A percentile compares a stretch with the other conserved stretches of the same genome.
Evolutionary conservation across 2,797 vertebrate genomes (phyloP).

Genomic region (Smutsia gigantea): DNA sequence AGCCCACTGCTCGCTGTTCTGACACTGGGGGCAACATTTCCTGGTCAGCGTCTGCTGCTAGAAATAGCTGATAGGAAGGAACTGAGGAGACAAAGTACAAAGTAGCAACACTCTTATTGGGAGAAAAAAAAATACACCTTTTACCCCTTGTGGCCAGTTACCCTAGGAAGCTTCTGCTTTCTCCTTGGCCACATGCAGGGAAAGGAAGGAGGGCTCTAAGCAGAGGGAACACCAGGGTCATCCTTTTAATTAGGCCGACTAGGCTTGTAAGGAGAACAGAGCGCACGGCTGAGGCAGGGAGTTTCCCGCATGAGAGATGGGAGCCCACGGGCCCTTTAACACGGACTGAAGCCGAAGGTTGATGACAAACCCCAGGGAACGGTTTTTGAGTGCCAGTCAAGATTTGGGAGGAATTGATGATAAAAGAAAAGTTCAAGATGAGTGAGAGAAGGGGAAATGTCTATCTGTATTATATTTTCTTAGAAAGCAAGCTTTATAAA

Average conservation of each 20-base stretch:
- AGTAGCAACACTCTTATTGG: conserved; percentile 47
- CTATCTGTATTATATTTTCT: background rate
- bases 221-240: conserved; percentile 17
- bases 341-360: background rate
- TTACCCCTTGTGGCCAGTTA: conserved; percentile 58
- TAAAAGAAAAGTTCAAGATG: background rate
- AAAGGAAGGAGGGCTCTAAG: conserved; percentile 2
- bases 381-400: background rate
- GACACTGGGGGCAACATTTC: background rate
- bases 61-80: conserved; percentile 64
- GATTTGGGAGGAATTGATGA: background rate
- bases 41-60: conserved; percentile 49
- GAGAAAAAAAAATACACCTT: conserved; percentile 53
- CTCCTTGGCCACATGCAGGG: conserved; percentile 50
- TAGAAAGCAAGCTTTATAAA: background rate
- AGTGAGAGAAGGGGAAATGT: background rate
- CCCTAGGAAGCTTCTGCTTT: conserved; percentile 66
- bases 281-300: background rate
- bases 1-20: background rate
- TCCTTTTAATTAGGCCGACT: conserved; percentile 64
- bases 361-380: conserved; percentile 10
- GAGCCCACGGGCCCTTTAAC: conserved; percentile 19
- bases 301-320: conserved; percentile 43
- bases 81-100: conserved; percentile 45
- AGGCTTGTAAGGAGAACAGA: background rate